Evolutionary conservation across 2,888 invertebrate genomes (phyloP).

Genomic region (Pristionchus japonicus): DNA sequence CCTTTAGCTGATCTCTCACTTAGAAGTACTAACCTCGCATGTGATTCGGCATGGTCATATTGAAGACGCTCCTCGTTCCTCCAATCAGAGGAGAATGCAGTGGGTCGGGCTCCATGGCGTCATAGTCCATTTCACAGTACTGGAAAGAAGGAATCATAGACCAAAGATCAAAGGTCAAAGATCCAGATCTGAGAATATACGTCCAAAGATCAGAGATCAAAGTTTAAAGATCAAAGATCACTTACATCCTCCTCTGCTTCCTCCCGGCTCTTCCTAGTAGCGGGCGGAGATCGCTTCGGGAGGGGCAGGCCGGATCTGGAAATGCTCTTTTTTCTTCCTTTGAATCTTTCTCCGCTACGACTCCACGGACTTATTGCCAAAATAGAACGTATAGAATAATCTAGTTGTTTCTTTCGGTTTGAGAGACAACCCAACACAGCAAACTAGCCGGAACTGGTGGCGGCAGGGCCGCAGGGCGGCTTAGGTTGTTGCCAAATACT

Average conservation of each 20-base stretch:
- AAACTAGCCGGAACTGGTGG: too few relatives aligned
- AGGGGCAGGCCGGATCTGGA: conserved; percentile 35
- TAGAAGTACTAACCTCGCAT: background rate
- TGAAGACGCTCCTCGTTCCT: conserved; percentile 30
- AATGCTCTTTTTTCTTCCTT: too few relatives aligned
- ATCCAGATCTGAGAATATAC: too few relatives aligned
- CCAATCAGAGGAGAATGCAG: conserved; percentile 33
- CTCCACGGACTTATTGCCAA: too few relatives aligned
- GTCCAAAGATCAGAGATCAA: background rate
- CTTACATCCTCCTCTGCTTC: conserved; percentile 33
- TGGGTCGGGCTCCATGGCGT: conserved; percentile 28
- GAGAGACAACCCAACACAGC: too few relatives aligned
- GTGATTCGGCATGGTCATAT: conserved; percentile 1
- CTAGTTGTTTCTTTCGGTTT: too few relatives aligned
- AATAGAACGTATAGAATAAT: too few relatives aligned
- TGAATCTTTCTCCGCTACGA: too few relatives aligned
- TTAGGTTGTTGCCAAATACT: too few relatives aligned
- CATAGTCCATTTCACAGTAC: conserved; percentile 45
- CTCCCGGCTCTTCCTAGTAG: background rate
- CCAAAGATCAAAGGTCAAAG: background rate
- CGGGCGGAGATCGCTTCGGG: conserved; percentile 17
- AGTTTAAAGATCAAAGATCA: background rate
- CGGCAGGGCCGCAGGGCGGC: too few relatives aligned
- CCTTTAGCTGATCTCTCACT: too few relatives aligned
- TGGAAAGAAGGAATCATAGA: background rate